Base-by-base conservation (phyloP, 2,888 invertebrate genomes). In the Metallyticus violacea region DNA sequence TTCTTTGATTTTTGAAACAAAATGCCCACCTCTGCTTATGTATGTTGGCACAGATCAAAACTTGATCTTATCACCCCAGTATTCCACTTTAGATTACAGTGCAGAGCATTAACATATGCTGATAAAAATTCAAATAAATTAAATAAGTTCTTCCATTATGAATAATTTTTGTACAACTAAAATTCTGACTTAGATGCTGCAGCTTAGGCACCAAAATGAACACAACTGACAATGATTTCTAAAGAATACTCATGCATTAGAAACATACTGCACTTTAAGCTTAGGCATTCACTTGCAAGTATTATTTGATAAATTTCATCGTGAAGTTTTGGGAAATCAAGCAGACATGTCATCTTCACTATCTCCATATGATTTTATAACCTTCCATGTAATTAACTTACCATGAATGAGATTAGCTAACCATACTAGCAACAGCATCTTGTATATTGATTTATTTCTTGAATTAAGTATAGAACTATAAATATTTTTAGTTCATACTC, bases 201-300 rank as follows among this genome's bases (percentile, higher is more conserved):
- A 62, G 40, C 9, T 76, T 82, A 26, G 15, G 76, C 76, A 77
- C 40, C 77, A 83, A 83, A 77, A 83, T 77, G 77, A 77, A 83
- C 28, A 77, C 76, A 83, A 5, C n/a, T 77, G 77, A 77, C 29
- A 83, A 6, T 30, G 26, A 2, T 30, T 30, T 29, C 29, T 25
- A 27, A 77, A 77, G 5, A 83, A 83, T 77, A 77, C 77, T 83
- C 83, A 83, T 83, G 83, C 83, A 83, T 26, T 82, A 26, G 7
- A 25, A 25, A 27, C 7, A n/a, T 77, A n/a, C 29, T 83, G 83
- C 83, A 83, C 40, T 62, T 62, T 62, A 62, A 9, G 22, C 9
- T 62, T 62, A 62, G 15, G 40, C 40, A 15, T 62, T 40, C 40
- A 62, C 15, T 62, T 62, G 6, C 4, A 62, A 62, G 22, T 62